A percentile compares a stretch with the other conserved stretches of the same genome.
These are phyloP conservation scores for Hestina assimilis DNA, from an alignment of 1,140 invertebrate genomes.

Conservation along the genomic window DNA sequence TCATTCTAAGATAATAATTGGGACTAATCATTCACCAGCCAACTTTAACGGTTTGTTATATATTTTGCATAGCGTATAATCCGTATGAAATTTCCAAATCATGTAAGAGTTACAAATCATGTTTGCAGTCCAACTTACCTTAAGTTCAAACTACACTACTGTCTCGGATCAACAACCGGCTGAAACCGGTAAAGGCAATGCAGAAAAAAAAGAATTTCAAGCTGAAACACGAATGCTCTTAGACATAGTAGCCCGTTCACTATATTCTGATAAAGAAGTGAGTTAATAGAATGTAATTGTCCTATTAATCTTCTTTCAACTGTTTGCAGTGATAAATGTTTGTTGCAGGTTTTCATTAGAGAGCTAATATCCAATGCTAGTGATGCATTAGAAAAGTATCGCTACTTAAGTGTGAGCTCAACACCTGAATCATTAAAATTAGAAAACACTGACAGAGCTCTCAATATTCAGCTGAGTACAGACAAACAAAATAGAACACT, in stretches of 20 bases:
- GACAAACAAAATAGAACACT: constrained; percentile 92
- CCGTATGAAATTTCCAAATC: not conserved
- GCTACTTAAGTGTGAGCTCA: constrained; percentile 85
- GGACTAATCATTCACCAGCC: constrained; percentile 20
- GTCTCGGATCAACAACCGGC: constrained; percentile 47
- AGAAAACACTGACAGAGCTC: constrained; percentile 77
- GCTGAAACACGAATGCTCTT: constrained; percentile 97
- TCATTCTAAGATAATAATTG: constrained; percentile 38
- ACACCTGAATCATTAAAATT: constrained; percentile 61
- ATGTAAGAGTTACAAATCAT: not conserved
- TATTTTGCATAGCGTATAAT: not conserved
- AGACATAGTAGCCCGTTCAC: constrained; percentile 97
- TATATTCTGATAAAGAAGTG: constrained; percentile 99
- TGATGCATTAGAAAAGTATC: constrained; percentile 96
- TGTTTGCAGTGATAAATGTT: not conserved
- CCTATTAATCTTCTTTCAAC: not conserved
- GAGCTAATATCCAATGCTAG: constrained; percentile 98
- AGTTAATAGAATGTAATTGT: constrained; percentile 11
- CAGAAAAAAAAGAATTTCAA: constrained; percentile 91
- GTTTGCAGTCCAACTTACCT: constrained; percentile 16
- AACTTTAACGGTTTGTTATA: constrained; percentile 33
- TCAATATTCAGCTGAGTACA: constrained; percentile 94
- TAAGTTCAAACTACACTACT: constrained; percentile 41
- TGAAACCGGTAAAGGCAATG: constrained; percentile 79
- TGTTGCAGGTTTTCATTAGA: constrained; percentile 91